Conservation (phyloP, 1,140 invertebrate genomes). For the Cylas formicarius region DNA sequence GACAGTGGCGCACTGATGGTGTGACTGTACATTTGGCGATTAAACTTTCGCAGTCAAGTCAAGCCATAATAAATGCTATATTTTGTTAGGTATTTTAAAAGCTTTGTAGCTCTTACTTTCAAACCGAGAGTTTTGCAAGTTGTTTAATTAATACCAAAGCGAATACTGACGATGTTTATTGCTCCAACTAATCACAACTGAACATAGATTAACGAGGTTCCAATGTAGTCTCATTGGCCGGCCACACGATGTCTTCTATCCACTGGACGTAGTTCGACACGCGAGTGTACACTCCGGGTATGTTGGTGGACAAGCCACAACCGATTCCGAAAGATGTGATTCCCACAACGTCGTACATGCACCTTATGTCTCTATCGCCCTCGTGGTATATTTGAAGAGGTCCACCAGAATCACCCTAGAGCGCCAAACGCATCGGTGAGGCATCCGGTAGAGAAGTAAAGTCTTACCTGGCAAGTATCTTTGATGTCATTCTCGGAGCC, state of each 20-base stretch:
- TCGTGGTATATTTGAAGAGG: conserved; percentile 38
- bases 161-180: too few species aligned
- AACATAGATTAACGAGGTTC: too few species aligned
- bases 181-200: too few species aligned
- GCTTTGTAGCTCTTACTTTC: too few species aligned
- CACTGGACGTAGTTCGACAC: conserved; percentile 50
- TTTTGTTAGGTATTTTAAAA: too few species aligned
- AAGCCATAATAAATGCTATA: too few species aligned
- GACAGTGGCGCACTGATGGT: too few species aligned
- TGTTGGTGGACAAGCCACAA: conserved; percentile 38
- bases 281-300: conserved; percentile 51
- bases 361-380: conserved; percentile 24
- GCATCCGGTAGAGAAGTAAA: not conserved
- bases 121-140: too few species aligned
- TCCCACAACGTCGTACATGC: conserved; percentile 49
- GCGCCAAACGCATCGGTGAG: conserved; percentile 3
- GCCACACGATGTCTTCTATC: conserved; percentile 44
- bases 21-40: too few species aligned
- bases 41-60: too few species aligned
- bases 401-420: conserved; percentile 46
- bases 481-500: conserved; percentile 43
- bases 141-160: too few species aligned
- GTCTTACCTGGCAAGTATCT: conserved; percentile 43
- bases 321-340: conserved; percentile 46
- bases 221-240: too few species aligned